Base-by-base conservation (phyloP, 2,113 vertebrate genomes). In the Cynopterus brachyotis region DNA sequence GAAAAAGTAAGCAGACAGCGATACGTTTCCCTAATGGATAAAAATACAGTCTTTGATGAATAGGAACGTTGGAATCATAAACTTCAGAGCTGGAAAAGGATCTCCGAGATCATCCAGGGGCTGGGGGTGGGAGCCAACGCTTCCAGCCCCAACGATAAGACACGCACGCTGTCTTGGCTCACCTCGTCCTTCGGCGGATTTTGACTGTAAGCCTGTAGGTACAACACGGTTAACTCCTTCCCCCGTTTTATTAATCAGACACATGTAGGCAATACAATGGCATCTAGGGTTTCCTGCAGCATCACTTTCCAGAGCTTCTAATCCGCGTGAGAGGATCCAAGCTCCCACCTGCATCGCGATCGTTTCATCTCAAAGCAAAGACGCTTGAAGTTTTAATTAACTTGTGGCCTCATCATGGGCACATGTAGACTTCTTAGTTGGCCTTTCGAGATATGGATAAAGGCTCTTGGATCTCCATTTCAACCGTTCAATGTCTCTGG, bases 1-100 rank as follows among this genome's bases (percentile, higher is more conserved):
- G 89, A 8, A 93, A 95, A 96, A 81, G 24, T 72, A 93, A 91
- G 57, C 53, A 82, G 79, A 78, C 28, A 79, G 47, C 30, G 26
- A 45, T 50, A 9, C 30, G 37, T 64, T 88, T 87, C 81, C 45
- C 40, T 12, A 15, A 37, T 59, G 73, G 42, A 28, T 40, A 8
- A 64, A 85, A 93, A 40, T 47, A 11, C 53, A 59, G 64, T 78
- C 67, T 92, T 20, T 50, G 32, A 35, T 87, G 91, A 90, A 45
- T 26, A 10, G 2, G 40, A 72, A 64, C 55, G 62, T 47, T 60
- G 90, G 57, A 80, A 64, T 59, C 37, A 72, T 3, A 80, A 69
- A 69, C 26, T 85, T 95, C 40, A 60, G n/a, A 91, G 55, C 50
- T 59, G 10, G 81, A 86, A 80, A 75, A 64, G 37, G 66, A 17